Evolutionary conservation across 2,888 invertebrate genomes (phyloP).

Genomic region (Leucophenga maculata): DNA sequence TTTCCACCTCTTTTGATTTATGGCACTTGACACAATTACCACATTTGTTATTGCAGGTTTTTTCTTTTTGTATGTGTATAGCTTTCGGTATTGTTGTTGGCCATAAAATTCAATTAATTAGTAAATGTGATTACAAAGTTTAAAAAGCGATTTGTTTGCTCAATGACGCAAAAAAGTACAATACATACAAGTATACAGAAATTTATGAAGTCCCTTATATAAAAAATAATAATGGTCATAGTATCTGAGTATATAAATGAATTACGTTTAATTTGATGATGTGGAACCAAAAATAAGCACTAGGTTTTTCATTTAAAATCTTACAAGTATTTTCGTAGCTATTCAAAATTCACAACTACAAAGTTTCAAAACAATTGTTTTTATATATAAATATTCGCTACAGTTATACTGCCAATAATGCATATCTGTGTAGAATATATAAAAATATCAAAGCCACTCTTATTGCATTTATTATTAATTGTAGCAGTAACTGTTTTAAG

Average conservation of each 20-base stretch:
- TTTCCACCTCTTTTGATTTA: conserved; percentile 10
- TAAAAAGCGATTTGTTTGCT: conserved; percentile 34
- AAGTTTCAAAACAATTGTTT: too few relatives aligned
- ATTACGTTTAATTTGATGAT: too few relatives aligned
- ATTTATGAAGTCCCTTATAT: background rate
- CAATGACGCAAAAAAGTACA: conserved; percentile 28
- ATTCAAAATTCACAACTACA: too few relatives aligned
- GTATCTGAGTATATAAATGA: too few relatives aligned
- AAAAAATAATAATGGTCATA: too few relatives aligned
- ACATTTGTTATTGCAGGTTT: background rate
- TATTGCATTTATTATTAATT: conserved; percentile 12
- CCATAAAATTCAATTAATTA: conserved; percentile 25
- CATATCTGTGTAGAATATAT: too few relatives aligned
- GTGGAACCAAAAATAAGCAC: too few relatives aligned
- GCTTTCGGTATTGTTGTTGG: conserved; percentile 16
- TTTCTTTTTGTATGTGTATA: background rate
- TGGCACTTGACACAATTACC: conserved; percentile 22
- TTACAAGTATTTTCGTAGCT: too few relatives aligned
- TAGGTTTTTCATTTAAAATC: too few relatives aligned
- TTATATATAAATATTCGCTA: too few relatives aligned
- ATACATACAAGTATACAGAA: background rate
- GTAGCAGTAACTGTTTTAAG: background rate
- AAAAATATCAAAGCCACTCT: too few relatives aligned
- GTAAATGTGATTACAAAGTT: conserved; percentile 34
- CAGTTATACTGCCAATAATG: too few relatives aligned